These are phyloP conservation scores for Xenotilapia longispinis DNA, from an alignment of 2,113 vertebrate genomes.

Conservation along the genomic window DNA sequence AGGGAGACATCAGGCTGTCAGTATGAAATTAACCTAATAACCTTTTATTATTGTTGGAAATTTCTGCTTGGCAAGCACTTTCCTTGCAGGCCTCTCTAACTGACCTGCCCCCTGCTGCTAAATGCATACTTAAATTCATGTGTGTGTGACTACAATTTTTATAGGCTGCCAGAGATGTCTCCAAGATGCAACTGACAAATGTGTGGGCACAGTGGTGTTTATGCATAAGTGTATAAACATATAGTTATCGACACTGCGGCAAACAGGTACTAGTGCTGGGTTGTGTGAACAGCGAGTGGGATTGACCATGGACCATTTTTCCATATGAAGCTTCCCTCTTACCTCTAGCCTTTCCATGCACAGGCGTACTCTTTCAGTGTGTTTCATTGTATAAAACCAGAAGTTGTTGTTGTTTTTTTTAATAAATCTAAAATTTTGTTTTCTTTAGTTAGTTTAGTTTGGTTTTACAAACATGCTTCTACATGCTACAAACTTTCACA, in stretches of 20 bases:
- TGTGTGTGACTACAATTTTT: background rate
- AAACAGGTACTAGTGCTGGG: background rate
- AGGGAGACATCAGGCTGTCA: slow-evolving; percentile 13
- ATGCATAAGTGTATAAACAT: background rate
- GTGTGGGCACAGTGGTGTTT: background rate
- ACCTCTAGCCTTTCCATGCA: background rate
- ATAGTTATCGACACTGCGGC: background rate
- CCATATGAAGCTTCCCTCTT: background rate
- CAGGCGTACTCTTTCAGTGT: background rate
- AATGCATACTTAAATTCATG: background rate
- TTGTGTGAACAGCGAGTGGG: background rate
- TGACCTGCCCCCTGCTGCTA: slow-evolving; percentile 12
- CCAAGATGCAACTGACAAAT: background rate
- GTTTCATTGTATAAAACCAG: background rate
- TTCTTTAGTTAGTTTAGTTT: background rate
- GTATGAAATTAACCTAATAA: slow-evolving; percentile 27
- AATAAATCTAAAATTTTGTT: background rate
- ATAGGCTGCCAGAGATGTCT: slow-evolving; percentile 7
- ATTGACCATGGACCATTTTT: background rate
- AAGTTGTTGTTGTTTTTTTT: rapidly evolving
- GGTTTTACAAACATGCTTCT: background rate
- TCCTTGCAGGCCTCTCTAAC: background rate
- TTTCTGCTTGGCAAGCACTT: slow-evolving; percentile 39
- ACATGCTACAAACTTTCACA: background rate
- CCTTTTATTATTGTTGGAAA: slow-evolving; percentile 19